Evolutionary conservation across 2,888 invertebrate genomes (phyloP), one percentile per base, ranked within the genome.

Genomic region (Caenorhabditis panamensis): DNA sequence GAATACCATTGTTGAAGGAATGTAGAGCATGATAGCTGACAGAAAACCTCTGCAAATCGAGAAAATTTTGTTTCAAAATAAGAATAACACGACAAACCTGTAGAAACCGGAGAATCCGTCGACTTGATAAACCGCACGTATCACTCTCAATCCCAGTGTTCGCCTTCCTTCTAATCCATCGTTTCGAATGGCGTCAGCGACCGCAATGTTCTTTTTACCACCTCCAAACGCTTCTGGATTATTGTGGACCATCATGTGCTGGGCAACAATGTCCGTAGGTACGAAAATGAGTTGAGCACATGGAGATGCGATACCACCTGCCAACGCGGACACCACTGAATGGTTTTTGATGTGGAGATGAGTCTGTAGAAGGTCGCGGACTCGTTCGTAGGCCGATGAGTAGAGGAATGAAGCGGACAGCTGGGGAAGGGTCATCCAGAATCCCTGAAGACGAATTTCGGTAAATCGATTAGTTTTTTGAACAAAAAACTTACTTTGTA

Each of bases 391-490:
- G 16, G 86, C 84, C 11, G 87, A 86, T 11, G 89, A 90, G 69
- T 89, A 90, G 22, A 90, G 81, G 66, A 89, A 90, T 13, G 89
- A 88, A 49, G 89, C 89, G 18, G 85, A 84, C 24, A 90, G 64
- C 71, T 90, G 90, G 13, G 90, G 90, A n/a, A 90, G 73, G 0
- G 90, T 90, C 84, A 90, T 87, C 90, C 90, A 90, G 82, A 89
- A 90, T 26, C 89, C 89, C 89, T 89, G 72, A 62, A 84, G n/a
- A n/a, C n/a, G n/a, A n/a, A n/a, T n/a, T n/a, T n/a, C n/a, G n/a
- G n/a, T n/a, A n/a, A n/a, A n/a, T n/a, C n/a, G n/a, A n/a, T n/a
- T n/a, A n/a, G n/a, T n/a, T n/a, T n/a, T n/a, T n/a, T n/a, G 20
- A 56, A 62, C 26, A 56, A 66, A 37, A 56, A 54, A 73, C 83